Evolutionary conservation across 2,797 vertebrate species (phyloP), one percentile per base, ranked within the genome.

Genomic region (Phoeniculus purpureus): DNA sequence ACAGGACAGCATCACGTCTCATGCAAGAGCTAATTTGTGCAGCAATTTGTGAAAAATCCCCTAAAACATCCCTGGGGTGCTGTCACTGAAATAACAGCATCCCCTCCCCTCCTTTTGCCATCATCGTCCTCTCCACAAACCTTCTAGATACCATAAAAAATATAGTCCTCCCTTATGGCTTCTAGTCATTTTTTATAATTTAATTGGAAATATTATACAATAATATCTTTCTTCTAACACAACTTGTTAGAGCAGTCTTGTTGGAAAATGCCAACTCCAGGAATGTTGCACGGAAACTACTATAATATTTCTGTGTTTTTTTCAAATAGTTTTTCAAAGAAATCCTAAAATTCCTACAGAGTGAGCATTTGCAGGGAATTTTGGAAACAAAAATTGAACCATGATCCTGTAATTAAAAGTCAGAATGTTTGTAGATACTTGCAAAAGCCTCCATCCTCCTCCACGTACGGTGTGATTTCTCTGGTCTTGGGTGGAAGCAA

Each of bases 241-340:
- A 70, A 68, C 22, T 21, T 79, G 6, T 83, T 84, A 7, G 17
- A 84, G 56, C 20, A 83, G 12, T 7, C 25, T 75, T 56, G 29
- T 54, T 89, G 52, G 81, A 37, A 93, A 81, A 65, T 7, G 62
- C 13, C 27, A 61, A 31, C n/a, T 16, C 10, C 43, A 87, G 50
- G 58, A 86, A 58, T 21, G 17, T 74, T 56, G 48, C 64, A 40
- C 31, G 72, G 80, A 54, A 83, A 89, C 73, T 56, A 11, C 29
- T 40, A 21, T 23, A 51, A 67, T 86, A 79, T 66, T 58, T 74
- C 51, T 43, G 22, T 51, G 29, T 11, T 9, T 90, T 87, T 66
- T 85, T 75, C 55, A 73, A 34, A 20, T 56, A 45, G 13, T 43
- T 77, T 77, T 86, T 67, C 48, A 34, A 82, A 93, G 68, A 87